These are phyloP conservation scores for Phoenicopterus ruber DNA, from an alignment of 2,113 vertebrate species.

Conservation along the genomic window DNA sequence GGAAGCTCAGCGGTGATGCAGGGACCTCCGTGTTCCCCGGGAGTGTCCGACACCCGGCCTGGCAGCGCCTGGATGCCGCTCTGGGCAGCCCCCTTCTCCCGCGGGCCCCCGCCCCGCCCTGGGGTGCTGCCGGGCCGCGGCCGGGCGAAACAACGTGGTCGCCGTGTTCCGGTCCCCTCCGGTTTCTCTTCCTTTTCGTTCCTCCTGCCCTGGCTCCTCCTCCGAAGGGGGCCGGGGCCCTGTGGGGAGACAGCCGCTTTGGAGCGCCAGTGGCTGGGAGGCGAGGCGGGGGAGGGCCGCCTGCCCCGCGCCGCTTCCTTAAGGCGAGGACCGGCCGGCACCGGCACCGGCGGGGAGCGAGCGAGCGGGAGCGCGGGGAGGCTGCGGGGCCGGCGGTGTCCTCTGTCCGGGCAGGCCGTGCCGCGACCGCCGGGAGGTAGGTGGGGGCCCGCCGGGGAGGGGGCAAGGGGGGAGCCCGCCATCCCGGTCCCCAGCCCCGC, in stretches of 20 bases:
- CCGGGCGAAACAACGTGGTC: neutral
- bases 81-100: neutral
- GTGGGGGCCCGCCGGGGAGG: neutral
- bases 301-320: neutral
- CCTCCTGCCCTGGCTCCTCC: conserved; percentile 11
- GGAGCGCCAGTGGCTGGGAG: neutral
- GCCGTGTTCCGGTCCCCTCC: neutral
- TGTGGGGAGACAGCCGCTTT: neutral
- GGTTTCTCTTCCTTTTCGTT: neutral
- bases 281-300: neutral
- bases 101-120: neutral
- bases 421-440: neutral
- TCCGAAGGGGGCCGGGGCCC: conserved; percentile 17
- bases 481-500: neutral
- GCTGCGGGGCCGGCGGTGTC: neutral
- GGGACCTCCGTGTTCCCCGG: neutral
- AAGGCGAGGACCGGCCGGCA: neutral
- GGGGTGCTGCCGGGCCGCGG: neutral
- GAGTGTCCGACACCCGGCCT: neutral
- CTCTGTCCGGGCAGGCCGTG: neutral
- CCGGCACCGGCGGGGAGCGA: neutral
- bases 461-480: neutral
- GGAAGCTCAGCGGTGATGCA: fast-evolving
- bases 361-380: neutral
- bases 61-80: too few relatives aligned